Evolutionary conservation across 2,113 vertebrate species (phyloP).

Genomic region (Hemiscyllium ocellatum): DNA sequence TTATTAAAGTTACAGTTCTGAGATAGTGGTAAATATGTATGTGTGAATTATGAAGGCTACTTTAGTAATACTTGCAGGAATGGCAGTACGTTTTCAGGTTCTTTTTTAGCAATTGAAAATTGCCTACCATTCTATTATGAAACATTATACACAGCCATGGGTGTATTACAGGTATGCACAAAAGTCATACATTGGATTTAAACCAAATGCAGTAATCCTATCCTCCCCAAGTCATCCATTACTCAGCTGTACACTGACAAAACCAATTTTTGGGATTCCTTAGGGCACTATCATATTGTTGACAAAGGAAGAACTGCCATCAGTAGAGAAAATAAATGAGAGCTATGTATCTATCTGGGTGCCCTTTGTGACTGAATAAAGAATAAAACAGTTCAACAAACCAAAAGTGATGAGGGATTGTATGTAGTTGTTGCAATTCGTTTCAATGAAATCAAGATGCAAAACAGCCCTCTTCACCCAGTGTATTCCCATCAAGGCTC

Average conservation of each 20-base stretch:
- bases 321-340: neutral
- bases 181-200: neutral
- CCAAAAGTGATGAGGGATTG: neutral
- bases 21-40: too few relatives aligned
- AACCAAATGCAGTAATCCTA: constrained; percentile 23
- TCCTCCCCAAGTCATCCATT: neutral
- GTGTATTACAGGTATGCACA: neutral
- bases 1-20: neutral
- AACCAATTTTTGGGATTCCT: constrained; percentile 13
- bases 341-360: neutral
- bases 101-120: neutral
- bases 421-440: neutral
- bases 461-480: neutral
- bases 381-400: neutral
- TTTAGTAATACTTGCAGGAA: neutral
- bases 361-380: neutral
- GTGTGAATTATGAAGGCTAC: too few relatives aligned
- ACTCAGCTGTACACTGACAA: neutral
- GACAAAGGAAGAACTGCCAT: constrained; percentile 12
- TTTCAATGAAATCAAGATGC: neutral
- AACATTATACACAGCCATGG: neutral
- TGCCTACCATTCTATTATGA: neutral
- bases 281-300: neutral
- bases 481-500: too few relatives aligned
- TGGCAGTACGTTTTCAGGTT: neutral